Base-by-base conservation (phyloP, 2,888 invertebrate genomes). In the Tenthredo scrophulariae region DNA sequence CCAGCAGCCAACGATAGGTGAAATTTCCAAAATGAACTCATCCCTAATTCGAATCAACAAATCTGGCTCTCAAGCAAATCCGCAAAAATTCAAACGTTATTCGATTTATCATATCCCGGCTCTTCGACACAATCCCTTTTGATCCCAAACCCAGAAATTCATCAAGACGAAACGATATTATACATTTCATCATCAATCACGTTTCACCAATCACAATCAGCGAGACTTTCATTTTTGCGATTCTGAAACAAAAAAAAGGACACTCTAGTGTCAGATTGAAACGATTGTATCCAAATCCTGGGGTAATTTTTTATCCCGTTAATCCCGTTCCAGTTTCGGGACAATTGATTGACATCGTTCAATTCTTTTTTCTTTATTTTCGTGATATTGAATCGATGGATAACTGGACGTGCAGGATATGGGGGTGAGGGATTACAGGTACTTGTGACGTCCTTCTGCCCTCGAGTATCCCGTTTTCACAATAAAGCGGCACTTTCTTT, bases 401-500 rank as follows among this genome's bases (percentile, higher is more conserved):
- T 67, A 67, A 67, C 67, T 6, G 67, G 67, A 67, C 67, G 15
- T 67, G 10, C n/a, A n/a, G n/a, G 26, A 15, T 67, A 50, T 2
- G 50, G 29, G 26, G 29, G 29, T 33, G 29, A 15, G 62, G 29
- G 67, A 26, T 29, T 67, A 33, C 4, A 15, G 67, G 67, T 67
- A 33, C 67, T 33, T 33, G 67, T 15, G 67, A 33, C 29, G 67
- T 67, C 29, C 10, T 5, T 67, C 26, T 26, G 26, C 29, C 67
- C 29, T 67, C 67, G 67, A 67, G 29, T 72, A 43, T 72, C 72
- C 10, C 43, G 43, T 72, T 72, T 43, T 43, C n/a, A 91, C 91
- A 90, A 91, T 91, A 90, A 91, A 90, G 89, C 89, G 90, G 89
- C 89, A 90, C 89, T 91, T 90, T 88, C 90, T 89, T 70, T 29